Conservation (phyloP, 2,113 vertebrate species). For the Aldabrachelys gigantea region DNA sequence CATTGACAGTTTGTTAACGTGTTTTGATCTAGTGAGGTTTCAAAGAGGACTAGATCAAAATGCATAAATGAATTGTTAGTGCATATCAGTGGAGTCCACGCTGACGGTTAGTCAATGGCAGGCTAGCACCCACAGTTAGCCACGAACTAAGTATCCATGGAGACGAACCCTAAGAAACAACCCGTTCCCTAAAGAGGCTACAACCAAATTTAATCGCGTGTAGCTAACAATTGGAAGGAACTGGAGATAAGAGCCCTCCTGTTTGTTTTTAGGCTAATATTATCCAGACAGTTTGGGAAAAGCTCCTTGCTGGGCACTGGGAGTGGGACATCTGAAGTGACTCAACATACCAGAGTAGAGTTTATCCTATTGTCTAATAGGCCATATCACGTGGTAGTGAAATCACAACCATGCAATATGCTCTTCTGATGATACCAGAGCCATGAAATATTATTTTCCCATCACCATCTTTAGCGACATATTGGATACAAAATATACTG, state of each 20-base stretch:
- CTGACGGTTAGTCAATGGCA: not conserved
- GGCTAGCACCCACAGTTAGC: not conserved
- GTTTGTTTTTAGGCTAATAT: not conserved
- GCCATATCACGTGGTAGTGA: conserved; percentile 27
- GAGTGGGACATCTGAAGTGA: not conserved
- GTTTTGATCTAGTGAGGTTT: not conserved
- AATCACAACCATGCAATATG: conserved; percentile 13
- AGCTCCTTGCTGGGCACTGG: not conserved
- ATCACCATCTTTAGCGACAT: conserved; percentile 31
- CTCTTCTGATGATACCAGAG: conserved; percentile 17
- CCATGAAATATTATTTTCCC: conserved; percentile 44
- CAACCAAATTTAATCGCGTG: not conserved
- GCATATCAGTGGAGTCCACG: not conserved
- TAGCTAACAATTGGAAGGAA: not conserved
- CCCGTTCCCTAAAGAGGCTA: not conserved
- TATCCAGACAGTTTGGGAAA: not conserved
- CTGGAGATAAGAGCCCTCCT: not conserved
- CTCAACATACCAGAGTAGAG: not conserved
- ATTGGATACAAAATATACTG: conserved; percentile 37
- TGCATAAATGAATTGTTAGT: not conserved
- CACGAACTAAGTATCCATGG: not conserved
- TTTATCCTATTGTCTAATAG: not conserved
- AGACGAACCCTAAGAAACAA: not conserved
- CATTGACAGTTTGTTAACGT: not conserved
- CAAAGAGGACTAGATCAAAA: not conserved